Evolutionary conservation across 2,888 invertebrate species (phyloP).

Genomic region (Aricia artaxerxes): DNA sequence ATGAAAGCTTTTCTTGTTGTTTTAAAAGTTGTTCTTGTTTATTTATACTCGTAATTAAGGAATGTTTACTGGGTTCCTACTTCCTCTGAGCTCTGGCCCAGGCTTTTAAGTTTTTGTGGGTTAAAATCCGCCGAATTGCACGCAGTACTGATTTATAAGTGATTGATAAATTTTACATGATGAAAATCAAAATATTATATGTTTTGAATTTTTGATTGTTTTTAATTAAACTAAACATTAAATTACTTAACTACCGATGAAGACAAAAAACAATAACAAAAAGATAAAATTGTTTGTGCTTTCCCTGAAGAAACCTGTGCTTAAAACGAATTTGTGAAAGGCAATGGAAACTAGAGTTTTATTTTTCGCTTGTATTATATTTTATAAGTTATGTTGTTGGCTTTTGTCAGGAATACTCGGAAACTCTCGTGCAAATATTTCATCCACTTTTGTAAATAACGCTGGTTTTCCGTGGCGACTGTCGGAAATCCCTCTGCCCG

Average conservation of each 20-base stretch:
- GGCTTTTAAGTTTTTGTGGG: neutral
- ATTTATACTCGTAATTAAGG: neutral
- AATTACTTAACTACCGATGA: too few species aligned
- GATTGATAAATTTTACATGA: neutral
- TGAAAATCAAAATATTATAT: neutral
- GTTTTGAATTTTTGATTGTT: neutral
- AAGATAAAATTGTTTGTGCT: neutral
- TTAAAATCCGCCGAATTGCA: neutral
- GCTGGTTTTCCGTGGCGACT: too few species aligned
- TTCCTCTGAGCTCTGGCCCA: neutral
- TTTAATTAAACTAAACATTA: neutral
- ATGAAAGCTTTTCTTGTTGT: neutral
- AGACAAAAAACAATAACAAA: neutral
- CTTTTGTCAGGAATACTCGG: neutral
- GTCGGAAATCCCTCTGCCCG: too few species aligned
- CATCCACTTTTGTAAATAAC: neutral
- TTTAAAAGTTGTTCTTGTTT: neutral
- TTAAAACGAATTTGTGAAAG: neutral
- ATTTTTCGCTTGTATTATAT: neutral
- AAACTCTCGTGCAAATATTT: neutral
- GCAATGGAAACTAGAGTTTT: neutral
- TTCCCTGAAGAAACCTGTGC: neutral
- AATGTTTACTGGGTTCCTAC: neutral
- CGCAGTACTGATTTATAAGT: neutral
- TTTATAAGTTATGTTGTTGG: too few species aligned